Conservation (phyloP, 2,113 vertebrate genomes). For the Zosterops borbonicus region DNA sequence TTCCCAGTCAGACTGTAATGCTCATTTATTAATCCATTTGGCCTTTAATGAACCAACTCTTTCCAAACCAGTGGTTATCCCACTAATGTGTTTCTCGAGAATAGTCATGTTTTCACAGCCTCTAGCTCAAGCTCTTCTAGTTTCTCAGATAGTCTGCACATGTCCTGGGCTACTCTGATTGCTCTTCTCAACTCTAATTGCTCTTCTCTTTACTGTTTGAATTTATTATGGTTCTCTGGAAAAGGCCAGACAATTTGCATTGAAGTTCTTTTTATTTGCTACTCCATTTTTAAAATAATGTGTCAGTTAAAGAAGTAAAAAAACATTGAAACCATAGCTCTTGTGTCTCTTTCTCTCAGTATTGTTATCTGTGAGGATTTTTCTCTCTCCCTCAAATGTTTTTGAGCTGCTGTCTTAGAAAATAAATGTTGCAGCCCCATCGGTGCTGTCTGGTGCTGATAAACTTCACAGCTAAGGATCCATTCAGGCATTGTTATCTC, state of each 20-base stretch:
- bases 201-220: background rate
- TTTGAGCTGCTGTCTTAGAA: slow-evolving; percentile 73
- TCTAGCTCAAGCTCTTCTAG: background rate
- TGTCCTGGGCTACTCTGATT: background rate
- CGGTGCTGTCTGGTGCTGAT: slow-evolving; percentile 28
- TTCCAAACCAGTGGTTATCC: background rate
- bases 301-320: slow-evolving; percentile 78
- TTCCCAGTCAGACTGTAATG: background rate
- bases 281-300: background rate
- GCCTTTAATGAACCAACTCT: background rate
- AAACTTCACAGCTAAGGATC: slow-evolving; percentile 16
- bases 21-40: background rate
- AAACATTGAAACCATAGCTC: slow-evolving; percentile 77
- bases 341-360: slow-evolving; percentile 71
- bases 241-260: background rate
- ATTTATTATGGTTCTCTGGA: background rate
- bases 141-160: background rate
- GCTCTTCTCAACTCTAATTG: background rate
- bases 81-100: background rate
- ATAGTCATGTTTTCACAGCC: background rate
- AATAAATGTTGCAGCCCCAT: slow-evolving; percentile 77
- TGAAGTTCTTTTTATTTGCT: background rate
- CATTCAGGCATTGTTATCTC: background rate
- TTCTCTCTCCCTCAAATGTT: slow-evolving; percentile 53
- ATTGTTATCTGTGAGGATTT: slow-evolving; percentile 75